phyloP scores from a whole-genome alignment of 2,113 vertebrate species.

The Elachura formosa region DNA sequence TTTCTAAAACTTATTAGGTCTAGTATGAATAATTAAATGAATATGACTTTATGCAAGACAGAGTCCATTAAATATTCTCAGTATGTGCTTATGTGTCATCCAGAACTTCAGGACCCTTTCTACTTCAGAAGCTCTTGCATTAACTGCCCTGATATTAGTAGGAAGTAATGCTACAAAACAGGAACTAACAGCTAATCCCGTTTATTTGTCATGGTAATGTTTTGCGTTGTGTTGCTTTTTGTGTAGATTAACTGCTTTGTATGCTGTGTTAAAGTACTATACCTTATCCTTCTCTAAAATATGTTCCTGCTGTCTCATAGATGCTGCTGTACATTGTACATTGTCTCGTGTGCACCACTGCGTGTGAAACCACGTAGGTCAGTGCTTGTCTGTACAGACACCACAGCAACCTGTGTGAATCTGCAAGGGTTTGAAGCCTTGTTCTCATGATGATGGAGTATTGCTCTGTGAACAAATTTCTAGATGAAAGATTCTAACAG shows the following conservation, averaged over 20 bases:
- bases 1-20: neutral
- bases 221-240: neutral
- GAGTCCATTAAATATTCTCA: neutral
- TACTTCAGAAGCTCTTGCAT: neutral
- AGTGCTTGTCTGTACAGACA: neutral
- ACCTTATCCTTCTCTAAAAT: neutral
- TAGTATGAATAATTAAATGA: neutral
- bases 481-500: neutral
- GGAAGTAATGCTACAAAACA: neutral
- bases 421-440: neutral
- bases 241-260: neutral
- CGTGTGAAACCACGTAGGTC: rapidly evolving
- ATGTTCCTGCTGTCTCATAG: rapidly evolving
- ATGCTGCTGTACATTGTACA: rapidly evolving
- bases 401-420: neutral
- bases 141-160: neutral
- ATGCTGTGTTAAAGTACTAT: neutral
- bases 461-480: neutral
- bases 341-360: neutral
- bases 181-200: neutral
- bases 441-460: neutral
- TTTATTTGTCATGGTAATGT: neutral
- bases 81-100: neutral
- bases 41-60: neutral
- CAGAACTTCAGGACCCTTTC: neutral